Percentiles rank a stretch among this genome's conserved stretches.
These are phyloP conservation scores for Octodonta nipae DNA, from an alignment of 2,888 invertebrate species.

Conservation along the genomic window DNA sequence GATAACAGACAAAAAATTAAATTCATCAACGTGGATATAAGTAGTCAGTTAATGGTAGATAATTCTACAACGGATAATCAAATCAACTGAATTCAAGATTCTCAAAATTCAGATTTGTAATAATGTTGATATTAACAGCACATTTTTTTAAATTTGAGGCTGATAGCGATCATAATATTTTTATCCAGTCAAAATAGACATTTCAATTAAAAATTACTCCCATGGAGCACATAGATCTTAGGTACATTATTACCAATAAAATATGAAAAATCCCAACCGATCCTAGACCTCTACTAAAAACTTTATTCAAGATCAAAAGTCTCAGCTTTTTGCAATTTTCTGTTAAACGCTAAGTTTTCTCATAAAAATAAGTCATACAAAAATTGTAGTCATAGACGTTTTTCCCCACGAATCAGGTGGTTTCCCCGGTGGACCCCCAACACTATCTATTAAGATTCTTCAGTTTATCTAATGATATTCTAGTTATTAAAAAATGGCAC, in stretches of 20 bases:
- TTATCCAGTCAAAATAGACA: conserved; percentile 1
- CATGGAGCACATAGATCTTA: neutral
- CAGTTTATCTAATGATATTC: too few relatives aligned
- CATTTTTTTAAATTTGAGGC: too few relatives aligned
- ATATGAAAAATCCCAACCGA: conserved; percentile 1
- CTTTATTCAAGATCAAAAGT: neutral
- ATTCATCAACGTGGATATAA: too few relatives aligned
- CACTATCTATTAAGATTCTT: too few relatives aligned
- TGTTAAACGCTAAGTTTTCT: neutral
- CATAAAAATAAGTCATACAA: conserved; percentile 1
- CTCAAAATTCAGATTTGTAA: too few relatives aligned
- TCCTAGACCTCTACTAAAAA: neutral
- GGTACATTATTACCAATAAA: conserved; percentile 1
- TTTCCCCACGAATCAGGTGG: conserved; percentile 1
- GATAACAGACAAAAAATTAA: too few relatives aligned
- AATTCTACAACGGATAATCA: too few relatives aligned
- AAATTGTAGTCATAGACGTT: neutral
- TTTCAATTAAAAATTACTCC: neutral
- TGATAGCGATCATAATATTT: too few relatives aligned
- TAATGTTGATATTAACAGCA: too few relatives aligned
- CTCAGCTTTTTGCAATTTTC: neutral
- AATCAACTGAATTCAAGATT: too few relatives aligned
- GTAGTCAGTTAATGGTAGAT: too few relatives aligned
- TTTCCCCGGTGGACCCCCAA: too few relatives aligned
- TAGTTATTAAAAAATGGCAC: conserved; percentile 3